phyloP scores from a whole-genome alignment of 2,113 vertebrate species.

The Epinephelus fuscoguttatus region DNA sequence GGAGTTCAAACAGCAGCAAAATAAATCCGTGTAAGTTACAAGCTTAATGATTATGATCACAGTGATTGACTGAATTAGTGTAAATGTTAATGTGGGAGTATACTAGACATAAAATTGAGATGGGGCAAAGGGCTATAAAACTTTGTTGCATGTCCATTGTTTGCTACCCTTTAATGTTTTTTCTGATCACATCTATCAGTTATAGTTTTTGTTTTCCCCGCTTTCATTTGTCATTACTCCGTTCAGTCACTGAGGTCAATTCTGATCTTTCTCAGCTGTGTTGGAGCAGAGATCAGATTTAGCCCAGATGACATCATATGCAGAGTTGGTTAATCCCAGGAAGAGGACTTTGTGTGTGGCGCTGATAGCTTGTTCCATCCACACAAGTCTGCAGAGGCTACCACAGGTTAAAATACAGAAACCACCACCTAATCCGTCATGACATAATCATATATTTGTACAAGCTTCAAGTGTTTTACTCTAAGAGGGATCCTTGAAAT shows the following conservation, averaged over 20 bases:
- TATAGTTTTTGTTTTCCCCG: not conserved
- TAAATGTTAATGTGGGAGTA: too few species aligned
- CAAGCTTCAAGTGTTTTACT: slow-evolving; percentile 57
- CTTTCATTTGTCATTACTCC: slow-evolving; percentile 23
- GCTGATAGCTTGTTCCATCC: slow-evolving; percentile 38
- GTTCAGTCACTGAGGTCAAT: slow-evolving; percentile 22
- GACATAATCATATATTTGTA: slow-evolving; percentile 71
- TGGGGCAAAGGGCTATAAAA: not conserved
- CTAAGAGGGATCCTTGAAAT: slow-evolving; percentile 57
- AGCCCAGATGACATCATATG: slow-evolving; percentile 68
- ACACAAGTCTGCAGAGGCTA: slow-evolving; percentile 32
- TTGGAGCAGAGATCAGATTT: slow-evolving; percentile 68
- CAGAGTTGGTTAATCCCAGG: slow-evolving; percentile 74
- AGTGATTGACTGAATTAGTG: not conserved
- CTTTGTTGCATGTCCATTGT: not conserved
- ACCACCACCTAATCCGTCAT: slow-evolving; percentile 57
- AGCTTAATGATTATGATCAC: not conserved
- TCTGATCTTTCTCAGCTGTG: slow-evolving; percentile 58
- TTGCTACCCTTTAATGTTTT: not conserved
- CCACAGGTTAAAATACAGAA: slow-evolving; percentile 57
- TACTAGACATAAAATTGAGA: not conserved
- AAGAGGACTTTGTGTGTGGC: slow-evolving; percentile 56
- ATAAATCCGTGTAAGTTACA: not conserved
- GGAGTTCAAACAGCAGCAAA: not conserved
- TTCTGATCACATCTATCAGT: slow-evolving; percentile 11